A percentile compares a stretch with the other conserved stretches of the same genome.
phyloP scores from a whole-genome alignment of 2,797 vertebrate genomes.

The Botia almorhae region DNA sequence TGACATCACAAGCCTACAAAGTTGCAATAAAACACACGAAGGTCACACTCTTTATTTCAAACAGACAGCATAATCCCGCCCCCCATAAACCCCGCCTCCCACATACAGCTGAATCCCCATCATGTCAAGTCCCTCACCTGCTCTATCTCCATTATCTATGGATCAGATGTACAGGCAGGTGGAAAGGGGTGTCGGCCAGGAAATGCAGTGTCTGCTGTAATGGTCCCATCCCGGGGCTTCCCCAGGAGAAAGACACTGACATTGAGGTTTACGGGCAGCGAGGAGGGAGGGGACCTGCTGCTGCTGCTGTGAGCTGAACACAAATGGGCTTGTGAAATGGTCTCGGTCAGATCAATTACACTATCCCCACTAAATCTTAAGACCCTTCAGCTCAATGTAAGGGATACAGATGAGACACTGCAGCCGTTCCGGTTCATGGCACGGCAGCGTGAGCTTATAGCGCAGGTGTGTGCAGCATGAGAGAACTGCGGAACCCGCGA shows the following conservation, averaged over 20 bases:
- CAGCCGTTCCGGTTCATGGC: constrained; percentile 10
- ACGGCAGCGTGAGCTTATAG: constrained; percentile 7
- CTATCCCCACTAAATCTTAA: constrained; percentile 35
- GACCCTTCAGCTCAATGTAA: neutral
- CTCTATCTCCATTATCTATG: constrained; percentile 39
- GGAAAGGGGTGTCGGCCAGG: neutral
- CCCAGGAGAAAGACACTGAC: constrained; percentile 23
- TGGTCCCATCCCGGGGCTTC: constrained; percentile 52
- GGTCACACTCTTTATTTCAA: constrained; percentile 61
- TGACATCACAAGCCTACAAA: neutral
- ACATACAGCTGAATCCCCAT: constrained; percentile 11
- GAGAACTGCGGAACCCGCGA: neutral
- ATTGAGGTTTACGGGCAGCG: constrained; percentile 26
- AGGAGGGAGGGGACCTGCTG: constrained; percentile 3
- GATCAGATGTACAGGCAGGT: constrained; percentile 16
- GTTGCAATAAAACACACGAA: constrained; percentile 54
- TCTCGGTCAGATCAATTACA: constrained; percentile 44
- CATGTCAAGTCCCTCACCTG: constrained; percentile 49
- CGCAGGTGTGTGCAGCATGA: neutral
- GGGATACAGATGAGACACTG: constrained; percentile 11
- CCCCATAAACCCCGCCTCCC: neutral
- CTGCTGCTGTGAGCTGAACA: constrained; percentile 34
- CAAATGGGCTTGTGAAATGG: constrained; percentile 18
- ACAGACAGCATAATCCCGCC: constrained; percentile 38
- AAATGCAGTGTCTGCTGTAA: constrained; percentile 44